phyloP scores from a whole-genome alignment of 1,140 invertebrate genomes.

The Sycobia sp. region DNA sequence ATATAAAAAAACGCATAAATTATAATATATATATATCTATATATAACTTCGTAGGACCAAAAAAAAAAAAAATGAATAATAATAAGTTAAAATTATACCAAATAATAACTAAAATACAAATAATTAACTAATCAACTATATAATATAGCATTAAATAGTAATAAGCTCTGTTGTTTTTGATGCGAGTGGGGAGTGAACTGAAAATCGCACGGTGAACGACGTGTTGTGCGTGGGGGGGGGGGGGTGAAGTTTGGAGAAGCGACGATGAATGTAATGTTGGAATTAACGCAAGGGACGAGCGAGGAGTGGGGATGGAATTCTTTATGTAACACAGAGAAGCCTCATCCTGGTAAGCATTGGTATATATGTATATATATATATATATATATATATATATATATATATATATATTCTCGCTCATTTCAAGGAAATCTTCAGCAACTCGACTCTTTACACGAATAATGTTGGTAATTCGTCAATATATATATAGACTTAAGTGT shows the following conservation, averaged over 20 bases:
- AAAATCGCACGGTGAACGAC: slow-evolving; percentile 19
- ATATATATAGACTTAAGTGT: too few relatives aligned
- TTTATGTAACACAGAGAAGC: slow-evolving; percentile 29
- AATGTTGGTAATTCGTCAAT: too few relatives aligned
- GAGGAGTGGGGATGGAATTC: background rate
- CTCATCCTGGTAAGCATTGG: slow-evolving; percentile 23
- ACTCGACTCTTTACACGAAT: too few relatives aligned
- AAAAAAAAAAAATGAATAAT: slow-evolving; percentile 33
- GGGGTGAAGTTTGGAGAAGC: background rate
- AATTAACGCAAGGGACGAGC: slow-evolving; percentile 1
- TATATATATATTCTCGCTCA: too few relatives aligned
- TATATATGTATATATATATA: slow-evolving; percentile 8
- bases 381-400: too few relatives aligned
- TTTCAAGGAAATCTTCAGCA: slow-evolving; percentile 11
- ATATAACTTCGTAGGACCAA: slow-evolving; percentile 39
- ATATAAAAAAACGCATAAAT: slow-evolving; percentile 41
- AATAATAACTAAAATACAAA: slow-evolving; percentile 38
- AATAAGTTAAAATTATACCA: slow-evolving; percentile 15
- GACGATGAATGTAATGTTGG: background rate
- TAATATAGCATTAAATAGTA: slow-evolving; percentile 40
- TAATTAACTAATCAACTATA: slow-evolving; percentile 37
- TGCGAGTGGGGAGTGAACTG: slow-evolving; percentile 11
- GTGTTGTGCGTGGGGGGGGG: slow-evolving; percentile 4
- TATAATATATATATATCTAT: too few relatives aligned
- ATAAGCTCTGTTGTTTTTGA: slow-evolving; percentile 44